These are phyloP conservation scores for Shinisaurus crocodilurus DNA, from an alignment of 2,113 vertebrate species.

Conservation along the genomic window DNA sequence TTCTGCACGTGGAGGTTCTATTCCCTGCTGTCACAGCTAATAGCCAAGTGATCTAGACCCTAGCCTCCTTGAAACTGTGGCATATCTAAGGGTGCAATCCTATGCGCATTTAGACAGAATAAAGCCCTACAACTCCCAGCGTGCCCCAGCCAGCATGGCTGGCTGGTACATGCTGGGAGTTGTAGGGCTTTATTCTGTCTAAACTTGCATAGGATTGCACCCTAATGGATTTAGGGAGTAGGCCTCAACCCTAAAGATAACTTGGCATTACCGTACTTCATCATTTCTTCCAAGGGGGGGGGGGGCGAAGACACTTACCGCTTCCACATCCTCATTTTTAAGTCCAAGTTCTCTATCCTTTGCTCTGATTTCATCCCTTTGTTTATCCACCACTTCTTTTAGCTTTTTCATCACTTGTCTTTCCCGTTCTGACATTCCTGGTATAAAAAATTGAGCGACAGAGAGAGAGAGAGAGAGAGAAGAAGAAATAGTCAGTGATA, in stretches of 20 bases:
- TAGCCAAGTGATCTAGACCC: background rate
- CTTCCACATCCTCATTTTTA: slow-evolving; percentile 89
- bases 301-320: slow-evolving; percentile 78
- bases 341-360: slow-evolving; percentile 87
- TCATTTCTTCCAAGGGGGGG: too few species aligned
- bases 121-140: too few species aligned
- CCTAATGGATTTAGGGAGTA: background rate
- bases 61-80: background rate
- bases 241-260: background rate
- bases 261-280: background rate
- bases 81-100: too few species aligned
- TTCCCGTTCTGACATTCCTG: slow-evolving; percentile 90
- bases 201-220: too few species aligned
- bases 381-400: slow-evolving; percentile 89
- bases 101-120: too few species aligned
- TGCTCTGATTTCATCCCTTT: slow-evolving; percentile 90
- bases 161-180: too few species aligned
- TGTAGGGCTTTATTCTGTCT: too few species aligned
- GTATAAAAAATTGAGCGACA: slow-evolving; percentile 10
- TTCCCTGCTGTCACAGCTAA: background rate
- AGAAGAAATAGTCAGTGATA: background rate
- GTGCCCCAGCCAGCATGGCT: too few species aligned
- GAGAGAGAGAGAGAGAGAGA: too few species aligned
- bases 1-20: background rate
- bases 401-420: slow-evolving; percentile 88